Percentiles rank a stretch among this genome's conserved stretches.
phyloP scores from a whole-genome alignment of 2,888 invertebrate genomes.

The Napeogenes inachia region DNA sequence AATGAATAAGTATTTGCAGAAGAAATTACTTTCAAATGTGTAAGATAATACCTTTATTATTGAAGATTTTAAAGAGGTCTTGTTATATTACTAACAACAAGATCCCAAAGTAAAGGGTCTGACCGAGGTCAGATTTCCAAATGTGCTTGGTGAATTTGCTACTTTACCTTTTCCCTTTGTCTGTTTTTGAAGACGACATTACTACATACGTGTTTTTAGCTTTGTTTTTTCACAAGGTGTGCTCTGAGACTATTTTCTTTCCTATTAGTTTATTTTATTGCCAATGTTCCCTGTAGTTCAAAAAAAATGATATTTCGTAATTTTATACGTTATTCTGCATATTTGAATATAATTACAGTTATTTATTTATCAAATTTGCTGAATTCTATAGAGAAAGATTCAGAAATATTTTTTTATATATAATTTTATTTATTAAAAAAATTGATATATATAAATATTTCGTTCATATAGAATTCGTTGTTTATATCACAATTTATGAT shows the following conservation, averaged over 20 bases:
- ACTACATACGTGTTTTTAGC: conserved; percentile 32
- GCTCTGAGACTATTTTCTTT: conserved; percentile 11
- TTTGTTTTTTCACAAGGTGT: conserved; percentile 3
- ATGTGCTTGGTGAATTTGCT: conserved; percentile 39
- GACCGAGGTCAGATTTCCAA: conserved; percentile 29
- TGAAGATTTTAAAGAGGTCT: conserved; percentile 25
- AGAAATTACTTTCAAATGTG: background rate
- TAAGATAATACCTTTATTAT: background rate
- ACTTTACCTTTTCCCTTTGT: conserved; percentile 38
- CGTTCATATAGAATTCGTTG: too few relatives aligned
- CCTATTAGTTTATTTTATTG: conserved; percentile 14
- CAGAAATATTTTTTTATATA: too few relatives aligned
- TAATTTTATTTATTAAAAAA: too few relatives aligned
- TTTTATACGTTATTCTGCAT: conserved; percentile 8
- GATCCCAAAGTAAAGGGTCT: conserved; percentile 28
- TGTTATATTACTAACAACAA: conserved; percentile 34
- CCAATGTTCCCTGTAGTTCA: conserved; percentile 6
- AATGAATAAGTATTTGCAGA: too few relatives aligned
- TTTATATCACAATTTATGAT: too few relatives aligned
- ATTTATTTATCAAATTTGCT: too few relatives aligned
- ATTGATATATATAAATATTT: too few relatives aligned
- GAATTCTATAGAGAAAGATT: too few relatives aligned
- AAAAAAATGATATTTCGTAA: background rate
- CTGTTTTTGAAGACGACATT: conserved; percentile 41
- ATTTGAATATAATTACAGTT: background rate